phyloP scores from a whole-genome alignment of 92 coral and sea anemone species.

The Umimayanthus kanabou region DNA sequence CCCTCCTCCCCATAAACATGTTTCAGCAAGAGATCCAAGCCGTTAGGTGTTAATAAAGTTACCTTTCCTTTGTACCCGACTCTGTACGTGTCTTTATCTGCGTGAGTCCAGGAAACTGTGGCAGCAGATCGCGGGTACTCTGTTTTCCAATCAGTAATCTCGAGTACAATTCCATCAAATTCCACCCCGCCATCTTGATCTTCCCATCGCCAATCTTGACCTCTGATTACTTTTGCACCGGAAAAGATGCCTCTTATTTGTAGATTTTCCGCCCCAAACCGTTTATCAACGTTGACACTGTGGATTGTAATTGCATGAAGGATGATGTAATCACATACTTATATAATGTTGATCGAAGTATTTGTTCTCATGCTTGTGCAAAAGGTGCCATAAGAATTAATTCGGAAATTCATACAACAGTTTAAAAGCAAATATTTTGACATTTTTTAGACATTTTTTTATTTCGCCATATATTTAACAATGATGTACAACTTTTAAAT shows the following conservation, averaged over 20 bases:
- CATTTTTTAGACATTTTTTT: too few relatives aligned
- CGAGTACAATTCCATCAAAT: conserved; percentile 1
- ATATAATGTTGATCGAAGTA: too few relatives aligned
- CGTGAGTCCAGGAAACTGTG: conserved; percentile 23
- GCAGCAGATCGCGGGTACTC: conserved; percentile 13
- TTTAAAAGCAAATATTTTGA: too few relatives aligned
- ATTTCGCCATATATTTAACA: too few relatives aligned
- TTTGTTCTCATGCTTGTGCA: too few relatives aligned
- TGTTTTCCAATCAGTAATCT: conserved; percentile 11
- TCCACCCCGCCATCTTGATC: conserved; percentile 16
- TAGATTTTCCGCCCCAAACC: conserved; percentile 3
- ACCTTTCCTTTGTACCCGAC: conserved; percentile 33
- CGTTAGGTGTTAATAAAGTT: too few relatives aligned
- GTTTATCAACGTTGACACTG: background rate
- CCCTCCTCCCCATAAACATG: too few relatives aligned
- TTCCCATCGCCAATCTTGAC: conserved; percentile 18
- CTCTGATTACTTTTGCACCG: conserved; percentile 20
- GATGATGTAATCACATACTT: background rate
- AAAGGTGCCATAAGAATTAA: too few relatives aligned
- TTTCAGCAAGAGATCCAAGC: too few relatives aligned
- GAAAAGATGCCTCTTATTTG: conserved; percentile 19
- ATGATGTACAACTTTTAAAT: too few relatives aligned
- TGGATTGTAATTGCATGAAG: too few relatives aligned
- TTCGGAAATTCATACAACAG: too few relatives aligned
- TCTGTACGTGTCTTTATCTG: conserved; percentile 1